phyloP scores from a whole-genome alignment of 2,888 invertebrate species.

The Ligdia adustata region DNA sequence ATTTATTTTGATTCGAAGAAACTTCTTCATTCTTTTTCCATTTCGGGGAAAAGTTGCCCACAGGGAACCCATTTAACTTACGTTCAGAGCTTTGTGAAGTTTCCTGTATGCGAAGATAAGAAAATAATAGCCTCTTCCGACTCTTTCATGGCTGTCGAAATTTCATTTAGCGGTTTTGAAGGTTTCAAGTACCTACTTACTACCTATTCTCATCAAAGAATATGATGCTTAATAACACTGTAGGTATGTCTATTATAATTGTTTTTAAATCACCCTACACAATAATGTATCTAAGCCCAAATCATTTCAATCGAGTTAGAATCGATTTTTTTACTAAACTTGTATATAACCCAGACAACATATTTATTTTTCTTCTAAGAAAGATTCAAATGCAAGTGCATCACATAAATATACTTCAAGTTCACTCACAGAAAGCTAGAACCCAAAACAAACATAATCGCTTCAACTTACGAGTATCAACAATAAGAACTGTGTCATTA shows the following conservation, averaged over 20 bases:
- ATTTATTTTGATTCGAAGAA: conserved; percentile 28
- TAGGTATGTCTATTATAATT: no score
- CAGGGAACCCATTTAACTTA: conserved; percentile 42
- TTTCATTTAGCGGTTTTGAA: conserved; percentile 14
- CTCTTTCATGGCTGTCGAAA: conserved; percentile 29
- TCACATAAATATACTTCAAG: no score
- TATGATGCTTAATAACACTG: no score
- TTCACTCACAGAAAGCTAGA: conserved; percentile 16
- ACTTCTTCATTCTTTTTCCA: conserved; percentile 44
- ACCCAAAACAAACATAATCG: conserved; percentile 14
- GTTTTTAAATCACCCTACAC: no score
- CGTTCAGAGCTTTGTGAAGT: conserved; percentile 32
- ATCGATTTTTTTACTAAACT: no score
- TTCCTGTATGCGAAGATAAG: conserved; percentile 36
- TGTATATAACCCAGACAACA: no score
- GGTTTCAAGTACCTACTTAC: no score
- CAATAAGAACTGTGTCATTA: conserved; percentile 18
- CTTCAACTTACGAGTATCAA: conserved; percentile 19
- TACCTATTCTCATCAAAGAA: no score
- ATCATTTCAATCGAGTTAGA: no score
- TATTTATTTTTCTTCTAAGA: no score
- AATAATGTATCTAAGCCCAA: no score
- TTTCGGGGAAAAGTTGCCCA: conserved; percentile 43
- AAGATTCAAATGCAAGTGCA: no score
- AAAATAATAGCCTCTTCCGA: conserved; percentile 43